Evolutionary conservation across 1,140 invertebrate species (phyloP).

Genomic region (Panagrolaimus sp.): DNA sequence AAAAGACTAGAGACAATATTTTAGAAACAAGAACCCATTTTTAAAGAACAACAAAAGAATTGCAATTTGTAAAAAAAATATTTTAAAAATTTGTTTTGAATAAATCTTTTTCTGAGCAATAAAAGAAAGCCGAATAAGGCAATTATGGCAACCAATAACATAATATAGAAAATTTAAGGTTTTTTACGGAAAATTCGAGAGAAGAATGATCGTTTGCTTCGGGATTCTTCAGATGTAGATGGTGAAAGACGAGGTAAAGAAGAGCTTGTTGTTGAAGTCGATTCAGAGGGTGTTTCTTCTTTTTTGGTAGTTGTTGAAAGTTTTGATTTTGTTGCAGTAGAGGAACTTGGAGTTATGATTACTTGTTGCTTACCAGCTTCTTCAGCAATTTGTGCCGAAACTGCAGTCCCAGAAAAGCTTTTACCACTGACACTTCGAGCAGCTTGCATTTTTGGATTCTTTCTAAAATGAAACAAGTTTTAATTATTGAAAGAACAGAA

Average conservation of each 20-base stretch:
- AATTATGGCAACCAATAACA: not conserved
- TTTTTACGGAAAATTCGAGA: not conserved
- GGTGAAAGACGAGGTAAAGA: not conserved
- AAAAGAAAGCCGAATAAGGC: too few species aligned
- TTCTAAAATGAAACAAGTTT: not conserved
- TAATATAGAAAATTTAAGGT: not conserved
- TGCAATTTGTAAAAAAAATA: too few species aligned
- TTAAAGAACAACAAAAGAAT: too few species aligned
- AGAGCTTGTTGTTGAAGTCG: not conserved
- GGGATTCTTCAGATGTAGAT: not conserved
- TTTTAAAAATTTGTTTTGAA: too few species aligned
- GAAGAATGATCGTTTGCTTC: not conserved
- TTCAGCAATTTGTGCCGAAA: constrained; percentile 23
- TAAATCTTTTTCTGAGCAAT: too few species aligned
- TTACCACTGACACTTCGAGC: not conserved
- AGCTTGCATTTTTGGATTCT: constrained; percentile 4
- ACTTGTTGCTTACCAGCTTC: not conserved
- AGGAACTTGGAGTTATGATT: not conserved
- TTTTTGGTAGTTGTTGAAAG: not conserved
- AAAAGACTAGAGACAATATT: too few species aligned
- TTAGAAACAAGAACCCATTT: too few species aligned
- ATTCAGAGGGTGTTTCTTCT: not conserved
- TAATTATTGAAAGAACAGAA: constrained; percentile 4
- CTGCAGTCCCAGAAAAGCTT: not conserved
- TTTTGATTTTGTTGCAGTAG: not conserved